These are phyloP conservation scores for Drosophila demipolita DNA, from an alignment of 2,888 invertebrate species.

Conservation along the genomic window DNA sequence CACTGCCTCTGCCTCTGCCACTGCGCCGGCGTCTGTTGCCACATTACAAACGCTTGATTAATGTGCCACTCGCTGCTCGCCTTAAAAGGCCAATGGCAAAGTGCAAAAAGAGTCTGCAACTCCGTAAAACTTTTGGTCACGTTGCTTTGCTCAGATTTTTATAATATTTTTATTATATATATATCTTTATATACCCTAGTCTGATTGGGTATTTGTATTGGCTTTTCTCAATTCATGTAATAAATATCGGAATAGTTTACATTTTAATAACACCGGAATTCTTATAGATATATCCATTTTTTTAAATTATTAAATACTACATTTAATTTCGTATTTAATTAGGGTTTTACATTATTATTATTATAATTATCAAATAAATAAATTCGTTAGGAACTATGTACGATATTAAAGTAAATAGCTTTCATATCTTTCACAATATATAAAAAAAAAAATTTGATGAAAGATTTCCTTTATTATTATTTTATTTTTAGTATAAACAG, in stretches of 20 bases:
- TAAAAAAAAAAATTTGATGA: too few relatives aligned
- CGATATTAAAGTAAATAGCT: not conserved
- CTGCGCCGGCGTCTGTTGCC: slow-evolving; percentile 42
- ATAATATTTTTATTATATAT: not conserved
- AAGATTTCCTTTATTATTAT: not conserved
- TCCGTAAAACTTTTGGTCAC: not conserved
- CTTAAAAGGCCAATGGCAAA: slow-evolving; percentile 55
- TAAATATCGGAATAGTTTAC: not conserved
- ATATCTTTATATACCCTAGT: not conserved
- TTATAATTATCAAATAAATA: not conserved
- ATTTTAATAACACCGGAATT: not conserved
- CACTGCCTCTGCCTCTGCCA: slow-evolving; percentile 17
- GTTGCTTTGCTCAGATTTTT: slow-evolving; percentile 3
- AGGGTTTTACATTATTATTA: not conserved
- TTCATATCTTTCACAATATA: not conserved
- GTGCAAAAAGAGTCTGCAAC: slow-evolving; percentile 21
- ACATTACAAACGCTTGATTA: slow-evolving; percentile 67
- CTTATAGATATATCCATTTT: not conserved
- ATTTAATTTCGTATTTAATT: accelerated
- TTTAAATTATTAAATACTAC: not conserved
- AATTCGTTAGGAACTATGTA: not conserved
- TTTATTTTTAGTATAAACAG: not conserved
- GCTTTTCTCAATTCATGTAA: not conserved
- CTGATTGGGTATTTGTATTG: not conserved
- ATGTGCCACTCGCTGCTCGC: slow-evolving; percentile 48